A percentile compares a stretch with the other conserved stretches of the same genome.
Evolutionary conservation across 1,140 invertebrate genomes (phyloP).

Genomic region (Caenorhabditis latens): DNA sequence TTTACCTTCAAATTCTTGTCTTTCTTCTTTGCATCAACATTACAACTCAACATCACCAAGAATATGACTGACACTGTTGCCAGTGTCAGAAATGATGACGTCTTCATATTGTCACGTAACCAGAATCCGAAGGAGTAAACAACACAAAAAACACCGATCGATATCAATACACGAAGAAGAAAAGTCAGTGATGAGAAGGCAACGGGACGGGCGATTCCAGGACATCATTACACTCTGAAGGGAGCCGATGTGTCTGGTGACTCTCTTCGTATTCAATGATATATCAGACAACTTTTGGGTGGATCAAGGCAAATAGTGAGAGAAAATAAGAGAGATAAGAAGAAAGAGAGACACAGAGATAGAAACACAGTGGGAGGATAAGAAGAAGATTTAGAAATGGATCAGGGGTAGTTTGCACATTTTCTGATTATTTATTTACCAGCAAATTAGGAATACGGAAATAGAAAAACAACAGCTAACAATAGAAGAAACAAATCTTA

Average conservation of each 20-base stretch:
- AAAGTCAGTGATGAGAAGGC: conserved; percentile 42
- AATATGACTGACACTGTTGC: conserved; percentile 47
- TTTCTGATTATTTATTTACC: too few species aligned
- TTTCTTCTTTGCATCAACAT: conserved; percentile 34
- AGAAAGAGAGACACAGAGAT: conserved; percentile 3
- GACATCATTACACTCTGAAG: conserved; percentile 56
- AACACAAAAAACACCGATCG: conserved; percentile 16
- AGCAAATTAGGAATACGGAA: too few species aligned
- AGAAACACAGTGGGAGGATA: conserved; percentile 39
- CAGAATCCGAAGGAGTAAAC: not conserved
- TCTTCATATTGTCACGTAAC: conserved; percentile 18
- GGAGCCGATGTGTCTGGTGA: conserved; percentile 25
- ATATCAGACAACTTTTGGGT: not conserved
- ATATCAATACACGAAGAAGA: conserved; percentile 53
- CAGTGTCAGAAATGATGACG: conserved; percentile 46
- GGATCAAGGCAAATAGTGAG: conserved; percentile 55
- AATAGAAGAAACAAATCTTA: too few species aligned
- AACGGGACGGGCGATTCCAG: conserved; percentile 32
- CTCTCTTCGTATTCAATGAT: conserved; percentile 9
- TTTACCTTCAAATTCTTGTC: conserved; percentile 45
- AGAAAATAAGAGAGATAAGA: conserved; percentile 1
- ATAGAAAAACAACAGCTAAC: too few species aligned
- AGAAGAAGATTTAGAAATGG: not conserved
- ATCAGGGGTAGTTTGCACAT: not conserved
- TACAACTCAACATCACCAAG: not conserved